phyloP scores from a whole-genome alignment of 1,140 invertebrate species.

The Lethrus apterus region DNA sequence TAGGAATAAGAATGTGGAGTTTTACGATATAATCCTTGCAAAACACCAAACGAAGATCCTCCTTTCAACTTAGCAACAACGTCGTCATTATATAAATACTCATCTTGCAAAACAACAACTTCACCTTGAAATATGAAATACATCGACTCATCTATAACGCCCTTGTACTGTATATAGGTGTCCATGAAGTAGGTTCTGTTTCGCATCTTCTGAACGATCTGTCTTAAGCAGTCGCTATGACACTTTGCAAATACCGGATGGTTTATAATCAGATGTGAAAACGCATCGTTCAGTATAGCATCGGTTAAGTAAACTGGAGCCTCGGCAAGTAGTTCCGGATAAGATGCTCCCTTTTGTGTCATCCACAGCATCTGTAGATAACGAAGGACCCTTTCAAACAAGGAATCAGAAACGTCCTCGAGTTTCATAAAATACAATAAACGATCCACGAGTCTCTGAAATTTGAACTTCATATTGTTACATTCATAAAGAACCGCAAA shows the following conservation, averaged over 20 bases:
- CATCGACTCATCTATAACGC: slow-evolving; percentile 4
- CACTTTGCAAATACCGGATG: slow-evolving; percentile 4
- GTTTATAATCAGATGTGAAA: not conserved
- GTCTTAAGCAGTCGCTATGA: slow-evolving; percentile 7
- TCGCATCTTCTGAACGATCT: slow-evolving; percentile 5
- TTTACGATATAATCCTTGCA: slow-evolving; percentile 15
- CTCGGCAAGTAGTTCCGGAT: not conserved
- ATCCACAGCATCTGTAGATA: slow-evolving; percentile 3
- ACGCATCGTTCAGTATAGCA: slow-evolving; percentile 4
- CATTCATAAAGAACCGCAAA: too few relatives aligned
- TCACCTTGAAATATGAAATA: slow-evolving; percentile 7
- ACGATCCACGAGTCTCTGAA: not conserved
- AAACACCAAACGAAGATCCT: slow-evolving; percentile 18
- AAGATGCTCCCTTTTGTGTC: not conserved
- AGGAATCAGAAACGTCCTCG: slow-evolving; percentile 8
- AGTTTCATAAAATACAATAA: slow-evolving; percentile 1
- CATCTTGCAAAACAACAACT: too few relatives aligned
- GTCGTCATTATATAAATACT: not conserved
- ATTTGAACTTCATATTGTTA: too few relatives aligned
- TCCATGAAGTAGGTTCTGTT: not conserved
- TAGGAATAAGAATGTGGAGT: slow-evolving; percentile 17
- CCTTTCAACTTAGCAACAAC: not conserved
- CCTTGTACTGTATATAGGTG: slow-evolving; percentile 8
- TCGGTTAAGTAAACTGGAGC: slow-evolving; percentile 4
- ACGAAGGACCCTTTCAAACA: not conserved